A percentile compares a stretch with the other conserved stretches of the same genome.
These are phyloP conservation scores for Leptogaster cylindrica DNA, from an alignment of 2,888 invertebrate genomes.

Conservation along the genomic window DNA sequence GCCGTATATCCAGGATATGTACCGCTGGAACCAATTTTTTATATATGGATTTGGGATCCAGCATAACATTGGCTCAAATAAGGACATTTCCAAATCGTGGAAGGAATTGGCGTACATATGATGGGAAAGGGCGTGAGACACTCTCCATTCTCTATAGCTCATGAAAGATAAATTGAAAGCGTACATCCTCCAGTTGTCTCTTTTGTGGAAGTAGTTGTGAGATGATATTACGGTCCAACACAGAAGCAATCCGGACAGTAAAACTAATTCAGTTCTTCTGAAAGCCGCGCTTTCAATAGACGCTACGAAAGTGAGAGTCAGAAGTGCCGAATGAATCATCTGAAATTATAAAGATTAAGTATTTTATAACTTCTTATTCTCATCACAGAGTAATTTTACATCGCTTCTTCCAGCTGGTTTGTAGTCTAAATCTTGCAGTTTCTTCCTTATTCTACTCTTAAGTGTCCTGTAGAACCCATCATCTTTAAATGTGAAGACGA, in stretches of 20 bases:
- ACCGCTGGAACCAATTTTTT: slow-evolving; percentile 64
- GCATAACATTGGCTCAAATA: slow-evolving; percentile 71
- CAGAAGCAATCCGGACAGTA: slow-evolving; percentile 66
- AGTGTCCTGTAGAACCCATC: slow-evolving; percentile 78
- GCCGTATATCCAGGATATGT: slow-evolving; percentile 65
- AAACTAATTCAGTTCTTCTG: slow-evolving; percentile 53
- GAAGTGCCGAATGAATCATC: slow-evolving; percentile 59
- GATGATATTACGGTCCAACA: slow-evolving; percentile 68
- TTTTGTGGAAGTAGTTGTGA: slow-evolving; percentile 80
- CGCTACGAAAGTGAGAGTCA: slow-evolving; percentile 57
- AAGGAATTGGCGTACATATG: slow-evolving; percentile 80
- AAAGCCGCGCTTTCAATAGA: slow-evolving; percentile 58
- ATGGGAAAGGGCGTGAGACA: slow-evolving; percentile 78
- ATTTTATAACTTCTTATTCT: neutral
- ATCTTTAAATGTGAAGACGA: slow-evolving; percentile 75
- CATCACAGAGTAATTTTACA: slow-evolving; percentile 47
- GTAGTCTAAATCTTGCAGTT: slow-evolving; percentile 66
- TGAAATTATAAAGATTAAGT: slow-evolving; percentile 44
- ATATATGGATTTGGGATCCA: slow-evolving; percentile 67
- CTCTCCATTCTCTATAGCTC: slow-evolving; percentile 71
- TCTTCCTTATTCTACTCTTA: slow-evolving; percentile 66
- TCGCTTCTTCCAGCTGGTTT: slow-evolving; percentile 55
- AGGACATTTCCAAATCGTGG: slow-evolving; percentile 74
- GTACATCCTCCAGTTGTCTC: slow-evolving; percentile 79
- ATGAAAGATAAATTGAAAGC: slow-evolving; percentile 74